These are phyloP conservation scores for Phrynosoma blainvillii DNA, from an alignment of 2,113 vertebrate genomes.

Conservation along the genomic window DNA sequence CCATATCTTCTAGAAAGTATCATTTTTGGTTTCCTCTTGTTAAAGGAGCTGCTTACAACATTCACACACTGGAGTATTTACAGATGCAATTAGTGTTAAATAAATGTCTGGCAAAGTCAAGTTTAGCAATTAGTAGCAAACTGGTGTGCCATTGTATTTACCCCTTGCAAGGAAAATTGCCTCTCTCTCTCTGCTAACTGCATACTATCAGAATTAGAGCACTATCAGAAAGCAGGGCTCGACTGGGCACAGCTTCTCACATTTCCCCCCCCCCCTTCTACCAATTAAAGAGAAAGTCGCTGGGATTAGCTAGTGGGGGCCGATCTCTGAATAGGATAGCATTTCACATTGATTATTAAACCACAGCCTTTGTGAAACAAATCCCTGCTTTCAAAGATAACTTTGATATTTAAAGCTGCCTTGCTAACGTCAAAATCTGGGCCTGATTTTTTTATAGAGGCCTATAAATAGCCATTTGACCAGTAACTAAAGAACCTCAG, in stretches of 20 bases:
- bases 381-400: slow-evolving; percentile 24
- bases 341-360: slow-evolving; percentile 46
- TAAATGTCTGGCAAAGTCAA: slow-evolving; percentile 60
- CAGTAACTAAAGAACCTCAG: slow-evolving; percentile 23
- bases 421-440: slow-evolving; percentile 20
- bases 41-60: slow-evolving; percentile 57
- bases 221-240: slow-evolving; percentile 42
- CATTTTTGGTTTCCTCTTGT: slow-evolving; percentile 57
- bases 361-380: slow-evolving; percentile 14
- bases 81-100: slow-evolving; percentile 67
- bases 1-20: slow-evolving; percentile 36
- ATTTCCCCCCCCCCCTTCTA: accelerated
- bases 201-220: slow-evolving; percentile 32
- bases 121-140: slow-evolving; percentile 67
- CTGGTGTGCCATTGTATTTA: slow-evolving; percentile 58
- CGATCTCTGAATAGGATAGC: slow-evolving; percentile 23
- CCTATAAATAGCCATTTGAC: slow-evolving; percentile 25
- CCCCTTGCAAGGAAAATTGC: slow-evolving; percentile 53
- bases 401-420: slow-evolving; percentile 38
- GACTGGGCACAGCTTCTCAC: not conserved
- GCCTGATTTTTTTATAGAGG: slow-evolving; percentile 13
- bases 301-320: not conserved
- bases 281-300: slow-evolving; percentile 42
- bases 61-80: slow-evolving; percentile 68
- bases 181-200: slow-evolving; percentile 40